Percentiles rank a stretch among this genome's conserved stretches.
These are phyloP conservation scores for Muntiacus reevesi DNA, from an alignment of 2,113 vertebrate genomes.

Conservation along the genomic window DNA sequence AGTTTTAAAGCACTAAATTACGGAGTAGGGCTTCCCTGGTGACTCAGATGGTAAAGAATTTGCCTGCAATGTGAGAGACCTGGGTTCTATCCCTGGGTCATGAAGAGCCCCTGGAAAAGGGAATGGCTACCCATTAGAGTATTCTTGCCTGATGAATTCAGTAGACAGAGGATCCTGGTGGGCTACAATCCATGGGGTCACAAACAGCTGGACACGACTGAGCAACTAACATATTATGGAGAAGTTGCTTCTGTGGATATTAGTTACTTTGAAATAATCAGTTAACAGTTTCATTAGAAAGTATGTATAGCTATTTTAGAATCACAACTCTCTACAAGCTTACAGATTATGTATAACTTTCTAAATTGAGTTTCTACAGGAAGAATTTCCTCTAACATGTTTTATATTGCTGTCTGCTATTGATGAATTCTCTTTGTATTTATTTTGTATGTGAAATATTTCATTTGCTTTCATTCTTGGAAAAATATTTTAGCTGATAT, in stretches of 20 bases:
- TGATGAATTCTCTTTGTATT: background rate
- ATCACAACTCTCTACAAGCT: background rate
- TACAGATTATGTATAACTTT: background rate
- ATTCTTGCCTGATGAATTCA: background rate
- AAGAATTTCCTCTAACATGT: background rate
- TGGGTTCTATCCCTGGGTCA: background rate
- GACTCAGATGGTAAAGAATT: background rate
- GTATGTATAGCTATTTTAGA: background rate
- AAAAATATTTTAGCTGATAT: background rate
- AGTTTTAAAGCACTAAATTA: background rate
- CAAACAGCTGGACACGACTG: no score
- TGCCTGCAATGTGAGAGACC: background rate
- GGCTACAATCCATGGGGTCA: background rate
- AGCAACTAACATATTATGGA: background rate
- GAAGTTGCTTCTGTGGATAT: background rate
- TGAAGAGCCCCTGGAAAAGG: background rate
- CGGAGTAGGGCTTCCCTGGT: background rate
- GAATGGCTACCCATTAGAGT: background rate
- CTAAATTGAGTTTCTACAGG: background rate
- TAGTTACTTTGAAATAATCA: background rate
- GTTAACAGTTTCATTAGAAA: background rate
- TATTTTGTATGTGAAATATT: background rate
- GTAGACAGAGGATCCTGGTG: background rate
- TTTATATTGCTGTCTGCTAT: background rate
- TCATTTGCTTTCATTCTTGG: background rate